These are phyloP conservation scores for Ophiodon elongatus DNA, from an alignment of 2,113 vertebrate genomes.

Conservation along the genomic window DNA sequence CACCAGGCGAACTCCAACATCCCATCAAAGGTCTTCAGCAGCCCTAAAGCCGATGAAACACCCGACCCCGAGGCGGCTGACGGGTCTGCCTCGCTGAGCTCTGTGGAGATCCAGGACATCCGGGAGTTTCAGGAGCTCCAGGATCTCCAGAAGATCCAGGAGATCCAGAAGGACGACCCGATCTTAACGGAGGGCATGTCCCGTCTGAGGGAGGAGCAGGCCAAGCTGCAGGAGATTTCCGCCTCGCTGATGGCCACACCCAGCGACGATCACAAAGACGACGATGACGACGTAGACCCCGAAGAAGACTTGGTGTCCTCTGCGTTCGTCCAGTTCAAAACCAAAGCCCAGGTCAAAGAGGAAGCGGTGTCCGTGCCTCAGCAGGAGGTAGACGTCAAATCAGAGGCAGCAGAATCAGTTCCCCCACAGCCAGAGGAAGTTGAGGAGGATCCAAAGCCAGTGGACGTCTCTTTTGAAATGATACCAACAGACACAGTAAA, in stretches of 20 bases:
- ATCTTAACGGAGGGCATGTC: conserved; percentile 76
- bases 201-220: conserved; percentile 74
- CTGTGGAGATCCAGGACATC: conserved; percentile 14
- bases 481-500: background rate
- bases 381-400: background rate
- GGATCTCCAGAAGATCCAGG: conserved; percentile 56
- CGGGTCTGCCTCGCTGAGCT: conserved; percentile 20
- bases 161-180: conserved; percentile 48
- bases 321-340: conserved; percentile 42
- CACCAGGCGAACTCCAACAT: conserved; percentile 62
- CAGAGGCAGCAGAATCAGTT: conserved; percentile 10
- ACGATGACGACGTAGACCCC: conserved; percentile 2
- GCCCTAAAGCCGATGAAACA: background rate
- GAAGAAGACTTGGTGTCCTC: conserved; percentile 63
- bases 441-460: conserved; percentile 18
- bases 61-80: conserved; percentile 49
- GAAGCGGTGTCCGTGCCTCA: conserved; percentile 10
- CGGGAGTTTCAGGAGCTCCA: background rate
- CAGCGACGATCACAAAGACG: background rate
- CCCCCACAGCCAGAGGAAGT: background rate
- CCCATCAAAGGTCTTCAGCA: background rate
- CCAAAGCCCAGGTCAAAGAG: conserved; percentile 31
- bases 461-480: background rate
- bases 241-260: conserved; percentile 79
- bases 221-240: conserved; percentile 86